Evolutionary conservation across 92 coral and sea anemone species (phyloP), one percentile per base, ranked within the genome.

Genomic region (Hydrozoanthus gracilis): DNA sequence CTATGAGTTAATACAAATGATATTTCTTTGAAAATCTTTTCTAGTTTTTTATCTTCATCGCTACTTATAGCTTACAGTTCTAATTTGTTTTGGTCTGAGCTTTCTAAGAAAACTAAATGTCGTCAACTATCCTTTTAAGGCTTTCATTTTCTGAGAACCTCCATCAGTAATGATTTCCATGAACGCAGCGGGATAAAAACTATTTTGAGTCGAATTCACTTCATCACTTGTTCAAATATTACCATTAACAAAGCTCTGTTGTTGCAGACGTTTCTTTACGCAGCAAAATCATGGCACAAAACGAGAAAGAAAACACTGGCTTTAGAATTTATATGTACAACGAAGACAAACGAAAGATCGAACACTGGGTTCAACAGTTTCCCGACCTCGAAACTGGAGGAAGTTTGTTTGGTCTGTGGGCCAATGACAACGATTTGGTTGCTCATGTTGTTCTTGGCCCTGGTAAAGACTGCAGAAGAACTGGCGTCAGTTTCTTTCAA

Each of bases 361-460:
- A 8, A 66, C 16, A 79, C 0, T 93, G 93, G 93, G 98, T 94
- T 73, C 88, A 89, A 7, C 83, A 71, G 12, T 89, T 89, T 60
- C 96, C 95, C 4, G 51, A 91, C 58, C 45, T 80, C 6, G 98
- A 95, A 74, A 95, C 98, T 2, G 98, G 98, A 44, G 98, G 98
- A 13, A 93, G 93, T 55, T 56, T 95, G 83, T 95, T 95, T 78
- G 98, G 98, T 48, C 72, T 95, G 87, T 93, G 96, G 96, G 82
- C 70, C 15, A 80, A 18, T 74, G 45, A 39, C n/a, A 13, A 15
- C 11, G 48, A 62, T 47, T 60, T 44, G 9, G 73, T 79, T 3
- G 73, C 93, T 51, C 95, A 94, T 83, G 80, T 96, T 35, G 93
- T 88, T 9, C 94, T 94, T 27, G 98, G 98, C n/a, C 98, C 98